Evolutionary conservation across 2,888 invertebrate genomes (phyloP).

Genomic region (Drosophila recens): DNA sequence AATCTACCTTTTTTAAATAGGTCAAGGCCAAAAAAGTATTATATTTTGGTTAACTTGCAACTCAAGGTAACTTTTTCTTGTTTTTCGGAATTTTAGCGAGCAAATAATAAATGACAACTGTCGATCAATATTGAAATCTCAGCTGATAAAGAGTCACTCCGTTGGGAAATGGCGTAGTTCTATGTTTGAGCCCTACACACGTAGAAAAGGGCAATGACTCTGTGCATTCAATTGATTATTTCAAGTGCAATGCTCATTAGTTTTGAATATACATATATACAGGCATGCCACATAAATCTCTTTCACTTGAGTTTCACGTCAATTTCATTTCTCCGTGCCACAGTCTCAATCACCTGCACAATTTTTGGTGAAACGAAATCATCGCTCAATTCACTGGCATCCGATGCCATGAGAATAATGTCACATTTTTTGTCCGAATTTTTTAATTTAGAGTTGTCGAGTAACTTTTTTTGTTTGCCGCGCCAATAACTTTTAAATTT

Average conservation of each 20-base stretch:
- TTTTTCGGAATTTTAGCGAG: conserved; percentile 28
- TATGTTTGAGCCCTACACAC: conserved; percentile 13
- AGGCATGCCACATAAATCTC: too few relatives aligned
- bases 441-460: too few relatives aligned
- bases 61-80: conserved; percentile 18
- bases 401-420: too few relatives aligned
- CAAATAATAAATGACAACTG: conserved; percentile 44
- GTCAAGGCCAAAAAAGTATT: background rate
- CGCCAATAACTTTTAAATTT: too few relatives aligned
- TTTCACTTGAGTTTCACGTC: too few relatives aligned
- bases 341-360: too few relatives aligned
- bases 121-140: conserved; percentile 55
- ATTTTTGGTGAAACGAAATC: too few relatives aligned
- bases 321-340: too few relatives aligned
- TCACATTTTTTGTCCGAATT: too few relatives aligned
- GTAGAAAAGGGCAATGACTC: conserved; percentile 48
- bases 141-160: conserved; percentile 34
- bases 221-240: conserved; percentile 20
- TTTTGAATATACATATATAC: background rate
- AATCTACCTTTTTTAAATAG: conserved; percentile 5
- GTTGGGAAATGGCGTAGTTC: conserved; percentile 45
- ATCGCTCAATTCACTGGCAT: too few relatives aligned
- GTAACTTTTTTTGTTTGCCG: too few relatives aligned
- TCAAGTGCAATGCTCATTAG: conserved; percentile 44
- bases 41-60: background rate